These are phyloP conservation scores for Ornithoptera priamus DNA, from an alignment of 2,888 invertebrate species.

Conservation along the genomic window DNA sequence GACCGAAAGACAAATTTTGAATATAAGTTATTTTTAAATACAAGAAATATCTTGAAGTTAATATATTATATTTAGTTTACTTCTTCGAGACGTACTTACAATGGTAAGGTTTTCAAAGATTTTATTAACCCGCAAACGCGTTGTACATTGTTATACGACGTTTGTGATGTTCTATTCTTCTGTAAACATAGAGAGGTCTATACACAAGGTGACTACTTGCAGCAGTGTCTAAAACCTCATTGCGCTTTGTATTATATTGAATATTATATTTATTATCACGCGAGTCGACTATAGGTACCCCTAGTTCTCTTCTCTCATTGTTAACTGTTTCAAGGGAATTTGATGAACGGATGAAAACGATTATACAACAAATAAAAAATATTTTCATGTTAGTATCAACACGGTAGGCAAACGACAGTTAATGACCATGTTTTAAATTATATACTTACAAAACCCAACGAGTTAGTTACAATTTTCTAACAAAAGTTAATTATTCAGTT, in stretches of 20 bases:
- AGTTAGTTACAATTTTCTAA: slow-evolving; percentile 17
- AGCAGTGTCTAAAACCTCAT: slow-evolving; percentile 47
- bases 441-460: slow-evolving; percentile 3
- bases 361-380: neutral
- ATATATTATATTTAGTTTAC: too few relatives aligned
- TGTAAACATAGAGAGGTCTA: slow-evolving; percentile 64
- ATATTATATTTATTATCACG: neutral
- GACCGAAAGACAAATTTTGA: too few relatives aligned
- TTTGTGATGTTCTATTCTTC: slow-evolving; percentile 66
- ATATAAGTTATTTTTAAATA: too few relatives aligned
- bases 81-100: neutral
- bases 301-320: neutral
- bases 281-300: neutral
- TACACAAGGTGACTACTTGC: slow-evolving; percentile 59
- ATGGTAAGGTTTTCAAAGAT: neutral
- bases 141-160: slow-evolving; percentile 68
- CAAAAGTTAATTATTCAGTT: neutral
- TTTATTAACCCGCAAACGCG: slow-evolving; percentile 63
- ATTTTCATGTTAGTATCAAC: slow-evolving; percentile 15
- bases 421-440: slow-evolving; percentile 12
- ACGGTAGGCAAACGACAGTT: neutral
- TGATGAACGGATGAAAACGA: neutral
- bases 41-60: too few relatives aligned
- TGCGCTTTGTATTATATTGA: neutral
- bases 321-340: neutral